phyloP scores from a whole-genome alignment of 2,888 invertebrate genomes.

The Lathronympha strigana region DNA sequence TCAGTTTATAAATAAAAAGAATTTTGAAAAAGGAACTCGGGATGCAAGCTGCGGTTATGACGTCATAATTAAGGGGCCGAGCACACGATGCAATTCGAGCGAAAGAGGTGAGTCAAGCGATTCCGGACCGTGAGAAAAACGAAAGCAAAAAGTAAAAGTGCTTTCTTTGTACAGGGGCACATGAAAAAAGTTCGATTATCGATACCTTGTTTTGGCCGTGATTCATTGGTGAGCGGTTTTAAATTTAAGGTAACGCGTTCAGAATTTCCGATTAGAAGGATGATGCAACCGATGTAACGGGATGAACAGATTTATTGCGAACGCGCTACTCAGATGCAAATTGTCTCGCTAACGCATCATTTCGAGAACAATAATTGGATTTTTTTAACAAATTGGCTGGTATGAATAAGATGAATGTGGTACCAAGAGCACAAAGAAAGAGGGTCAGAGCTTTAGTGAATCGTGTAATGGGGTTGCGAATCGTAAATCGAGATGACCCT shows the following conservation, averaged over 20 bases:
- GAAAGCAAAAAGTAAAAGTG: conserved; percentile 78
- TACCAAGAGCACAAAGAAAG: conserved; percentile 28
- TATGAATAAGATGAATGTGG: conserved; percentile 43
- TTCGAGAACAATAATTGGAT: conserved; percentile 35
- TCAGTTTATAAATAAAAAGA: conserved; percentile 68
- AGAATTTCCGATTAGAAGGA: conserved; percentile 75
- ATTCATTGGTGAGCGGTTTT: conserved; percentile 74
- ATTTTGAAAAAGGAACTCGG: conserved; percentile 63
- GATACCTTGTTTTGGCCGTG: conserved; percentile 70
- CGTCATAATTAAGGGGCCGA: conserved; percentile 76
- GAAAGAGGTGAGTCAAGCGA: conserved; percentile 66
- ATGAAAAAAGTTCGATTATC: conserved; percentile 73
- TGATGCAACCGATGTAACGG: conserved; percentile 72
- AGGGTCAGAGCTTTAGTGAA: conserved; percentile 45
- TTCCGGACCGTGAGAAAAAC: conserved; percentile 68
- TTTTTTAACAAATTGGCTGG: conserved; percentile 28
- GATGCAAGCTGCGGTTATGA: conserved; percentile 63
- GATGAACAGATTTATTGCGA: conserved; percentile 36
- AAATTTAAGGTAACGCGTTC: conserved; percentile 72
- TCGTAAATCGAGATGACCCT: conserved; percentile 42
- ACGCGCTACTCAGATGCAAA: conserved; percentile 15
- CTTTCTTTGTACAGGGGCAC: conserved; percentile 77
- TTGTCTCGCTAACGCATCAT: conserved; percentile 31
- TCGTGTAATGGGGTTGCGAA: conserved; percentile 41
- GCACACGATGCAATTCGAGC: conserved; percentile 61